phyloP scores from a whole-genome alignment of 2,113 vertebrate genomes.

The Neopipo cinnamomea region DNA sequence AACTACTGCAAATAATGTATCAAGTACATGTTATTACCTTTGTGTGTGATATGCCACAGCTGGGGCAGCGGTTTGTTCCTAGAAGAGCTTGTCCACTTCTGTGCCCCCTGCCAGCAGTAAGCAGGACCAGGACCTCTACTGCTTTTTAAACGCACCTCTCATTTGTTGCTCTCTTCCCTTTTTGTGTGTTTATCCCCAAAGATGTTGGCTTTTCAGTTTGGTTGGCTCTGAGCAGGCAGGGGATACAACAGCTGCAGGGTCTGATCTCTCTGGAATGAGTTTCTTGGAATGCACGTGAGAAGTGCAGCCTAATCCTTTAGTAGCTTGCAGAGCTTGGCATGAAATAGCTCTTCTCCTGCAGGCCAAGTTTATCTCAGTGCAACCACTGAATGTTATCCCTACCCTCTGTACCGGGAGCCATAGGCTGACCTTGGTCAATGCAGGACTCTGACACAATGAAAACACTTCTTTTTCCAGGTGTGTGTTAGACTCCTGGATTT shows the following conservation, averaged over 20 bases:
- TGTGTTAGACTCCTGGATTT: neutral
- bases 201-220: neutral
- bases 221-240: neutral
- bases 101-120: neutral
- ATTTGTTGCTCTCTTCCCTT: neutral
- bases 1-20: neutral
- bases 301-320: neutral
- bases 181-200: neutral
- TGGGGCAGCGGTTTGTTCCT: neutral
- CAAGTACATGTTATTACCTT: neutral
- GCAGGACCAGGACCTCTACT: neutral
- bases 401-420: neutral
- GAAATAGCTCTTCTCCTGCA: neutral
- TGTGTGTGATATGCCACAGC: neutral
- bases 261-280: slow-evolving; percentile 6
- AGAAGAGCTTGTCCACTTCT: neutral
- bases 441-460: fast-evolving
- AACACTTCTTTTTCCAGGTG: neutral
- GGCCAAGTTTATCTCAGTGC: neutral
- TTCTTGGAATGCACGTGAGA: neutral
- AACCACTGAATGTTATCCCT: neutral
- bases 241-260: neutral
- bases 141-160: neutral
- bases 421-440: neutral
- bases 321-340: neutral